These are phyloP conservation scores for Hesperophylax magnus DNA, from an alignment of 1,140 invertebrate species.

Conservation along the genomic window DNA sequence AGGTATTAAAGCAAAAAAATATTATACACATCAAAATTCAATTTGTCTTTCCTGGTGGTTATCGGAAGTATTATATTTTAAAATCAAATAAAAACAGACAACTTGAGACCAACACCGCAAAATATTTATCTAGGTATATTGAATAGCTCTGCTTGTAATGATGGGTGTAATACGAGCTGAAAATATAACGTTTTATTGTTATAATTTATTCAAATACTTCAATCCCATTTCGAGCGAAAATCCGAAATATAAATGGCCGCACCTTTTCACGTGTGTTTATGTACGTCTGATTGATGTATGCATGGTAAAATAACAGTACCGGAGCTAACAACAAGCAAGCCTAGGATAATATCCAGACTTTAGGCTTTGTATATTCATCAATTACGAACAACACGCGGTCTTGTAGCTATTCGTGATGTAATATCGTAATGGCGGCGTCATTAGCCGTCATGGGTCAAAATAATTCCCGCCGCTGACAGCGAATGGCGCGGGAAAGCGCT, in stretches of 20 bases:
- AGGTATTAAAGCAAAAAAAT: too few species aligned
- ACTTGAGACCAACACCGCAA: too few species aligned
- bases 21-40: too few species aligned
- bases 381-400: slow-evolving; percentile 24
- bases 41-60: too few species aligned
- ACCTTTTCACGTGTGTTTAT: not conserved
- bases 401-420: slow-evolving; percentile 37
- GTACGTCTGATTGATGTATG: slow-evolving; percentile 1
- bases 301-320: slow-evolving; percentile 6
- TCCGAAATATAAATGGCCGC: slow-evolving; percentile 14
- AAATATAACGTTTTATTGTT: too few species aligned
- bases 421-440: slow-evolving; percentile 54
- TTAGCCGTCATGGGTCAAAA: slow-evolving; percentile 26
- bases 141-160: too few species aligned
- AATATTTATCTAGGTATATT: too few species aligned
- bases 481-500: slow-evolving; percentile 13
- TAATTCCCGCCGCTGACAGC: not conserved
- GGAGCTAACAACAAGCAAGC: not conserved
- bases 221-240: not conserved
- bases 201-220: too few species aligned
- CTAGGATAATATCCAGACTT: slow-evolving; percentile 18
- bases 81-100: too few species aligned
- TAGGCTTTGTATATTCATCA: slow-evolving; percentile 14
- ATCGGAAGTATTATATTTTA: too few species aligned
- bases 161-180: too few species aligned